Evolutionary conservation across 2,888 invertebrate species (phyloP).

Genomic region (Himalopsyche japonica): DNA sequence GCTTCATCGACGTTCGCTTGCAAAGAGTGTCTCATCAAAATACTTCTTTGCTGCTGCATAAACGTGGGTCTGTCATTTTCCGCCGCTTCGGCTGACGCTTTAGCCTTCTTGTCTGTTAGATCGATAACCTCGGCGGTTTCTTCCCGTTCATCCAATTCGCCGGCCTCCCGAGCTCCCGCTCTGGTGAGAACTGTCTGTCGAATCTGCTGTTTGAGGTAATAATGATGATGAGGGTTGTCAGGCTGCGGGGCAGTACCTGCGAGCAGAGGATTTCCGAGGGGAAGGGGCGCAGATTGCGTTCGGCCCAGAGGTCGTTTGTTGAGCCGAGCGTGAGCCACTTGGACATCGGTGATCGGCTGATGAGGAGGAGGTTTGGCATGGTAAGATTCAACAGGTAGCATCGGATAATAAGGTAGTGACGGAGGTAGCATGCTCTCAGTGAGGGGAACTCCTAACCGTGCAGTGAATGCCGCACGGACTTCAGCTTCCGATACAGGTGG

Average conservation of each 20-base stretch:
- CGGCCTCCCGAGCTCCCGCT: constrained; percentile 65
- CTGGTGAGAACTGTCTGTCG: constrained; percentile 85
- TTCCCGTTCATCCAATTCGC: constrained; percentile 62
- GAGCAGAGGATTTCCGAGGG: constrained; percentile 86
- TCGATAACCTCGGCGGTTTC: constrained; percentile 69
- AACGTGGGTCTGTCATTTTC: constrained; percentile 28
- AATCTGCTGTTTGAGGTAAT: constrained; percentile 79
- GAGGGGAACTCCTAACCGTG: constrained; percentile 66
- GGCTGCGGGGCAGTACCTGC: constrained; percentile 54
- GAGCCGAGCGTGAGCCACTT: constrained; percentile 69
- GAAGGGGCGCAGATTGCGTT: constrained; percentile 92
- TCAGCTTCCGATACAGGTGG: constrained; percentile 76
- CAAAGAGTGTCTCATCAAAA: constrained; percentile 64
- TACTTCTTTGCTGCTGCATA: constrained; percentile 67
- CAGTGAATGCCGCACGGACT: constrained; percentile 71
- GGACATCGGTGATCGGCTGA: constrained; percentile 66
- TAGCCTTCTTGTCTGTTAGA: constrained; percentile 68
- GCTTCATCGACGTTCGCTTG: constrained; percentile 46
- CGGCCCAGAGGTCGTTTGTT: constrained; percentile 83
- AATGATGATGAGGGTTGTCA: constrained; percentile 60
- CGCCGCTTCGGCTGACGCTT: constrained; percentile 40
- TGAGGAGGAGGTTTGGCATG: constrained; percentile 56
- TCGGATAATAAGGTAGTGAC: constrained; percentile 72
- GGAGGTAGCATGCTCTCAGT: constrained; percentile 70
- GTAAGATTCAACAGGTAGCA: constrained; percentile 63